phyloP scores from a whole-genome alignment of 2,797 vertebrate species.

The Paguma larvata region DNA sequence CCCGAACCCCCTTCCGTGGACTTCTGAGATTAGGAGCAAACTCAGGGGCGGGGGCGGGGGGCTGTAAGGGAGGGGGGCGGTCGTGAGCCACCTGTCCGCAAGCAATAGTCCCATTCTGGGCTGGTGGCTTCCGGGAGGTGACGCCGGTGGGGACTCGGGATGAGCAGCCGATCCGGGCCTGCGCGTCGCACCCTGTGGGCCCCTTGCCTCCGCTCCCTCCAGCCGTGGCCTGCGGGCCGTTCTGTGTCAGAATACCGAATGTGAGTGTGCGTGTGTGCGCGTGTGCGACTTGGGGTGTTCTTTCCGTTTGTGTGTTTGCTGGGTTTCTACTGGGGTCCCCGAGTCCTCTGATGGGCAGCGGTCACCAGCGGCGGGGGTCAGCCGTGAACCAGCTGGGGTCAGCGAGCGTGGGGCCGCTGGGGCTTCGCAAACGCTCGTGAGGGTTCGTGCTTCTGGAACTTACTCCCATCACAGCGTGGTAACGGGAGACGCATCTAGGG shows the following conservation, averaged over 20 bases:
- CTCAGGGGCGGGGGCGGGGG: not conserved
- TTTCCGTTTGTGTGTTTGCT: not conserved
- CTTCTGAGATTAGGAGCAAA: constrained; percentile 62
- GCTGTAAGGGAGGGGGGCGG: constrained; percentile 40
- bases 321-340: constrained; percentile 9
- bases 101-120: constrained; percentile 88
- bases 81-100: constrained; percentile 74
- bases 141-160: not conserved
- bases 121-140: constrained; percentile 75
- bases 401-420: rapidly evolving
- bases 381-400: not conserved
- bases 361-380: not conserved
- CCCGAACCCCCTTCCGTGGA: constrained; percentile 16
- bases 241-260: constrained; percentile 82
- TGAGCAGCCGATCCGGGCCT: constrained; percentile 55
- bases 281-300: not conserved
- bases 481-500: rapidly evolving
- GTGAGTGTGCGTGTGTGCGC: constrained; percentile 71
- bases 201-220: constrained; percentile 79
- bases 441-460: not conserved
- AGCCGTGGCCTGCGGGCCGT: constrained; percentile 82
- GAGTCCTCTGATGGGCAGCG: constrained; percentile 71
- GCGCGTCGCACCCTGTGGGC: constrained; percentile 67
- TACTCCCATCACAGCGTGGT: rapidly evolving
- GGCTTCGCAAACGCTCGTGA: not conserved